Percentiles rank a stretch among this genome's conserved stretches.
Conservation (phyloP, 2,888 invertebrate species). For the Stenodera caucasica region DNA sequence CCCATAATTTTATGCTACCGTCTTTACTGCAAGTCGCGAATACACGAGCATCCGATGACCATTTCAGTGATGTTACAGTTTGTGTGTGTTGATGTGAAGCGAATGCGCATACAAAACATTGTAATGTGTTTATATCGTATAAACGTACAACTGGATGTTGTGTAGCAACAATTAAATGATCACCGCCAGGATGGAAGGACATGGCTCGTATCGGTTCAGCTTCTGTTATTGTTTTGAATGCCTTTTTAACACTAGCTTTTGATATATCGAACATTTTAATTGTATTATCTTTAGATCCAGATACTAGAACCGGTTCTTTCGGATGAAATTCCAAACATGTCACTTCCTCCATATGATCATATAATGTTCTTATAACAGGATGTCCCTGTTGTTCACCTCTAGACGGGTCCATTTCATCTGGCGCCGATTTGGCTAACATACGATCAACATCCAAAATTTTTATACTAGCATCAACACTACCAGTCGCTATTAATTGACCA, state of each 20-base stretch:
- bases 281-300: conserved; percentile 92
- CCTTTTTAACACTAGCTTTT: conserved; percentile 97
- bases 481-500: conserved; percentile 95
- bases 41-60: conserved; percentile 70
- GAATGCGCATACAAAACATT: conserved; percentile 92
- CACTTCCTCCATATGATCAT: conserved; percentile 97
- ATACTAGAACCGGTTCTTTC: conserved; percentile 88
- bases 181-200: conserved; percentile 94
- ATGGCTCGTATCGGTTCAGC: conserved; percentile 88
- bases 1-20: conserved; percentile 95
- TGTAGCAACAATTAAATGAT: conserved; percentile 91
- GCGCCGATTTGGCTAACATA: conserved; percentile 97
- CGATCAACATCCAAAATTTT: conserved; percentile 99
- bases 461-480: conserved; percentile 97
- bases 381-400: conserved; percentile 91
- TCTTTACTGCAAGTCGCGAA: conserved; percentile 90
- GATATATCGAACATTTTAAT: conserved; percentile 98
- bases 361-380: conserved; percentile 96
- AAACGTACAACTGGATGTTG: conserved; percentile 87
- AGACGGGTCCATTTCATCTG: conserved; percentile 80
- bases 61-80: conserved; percentile 75
- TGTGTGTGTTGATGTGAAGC: conserved; percentile 82
- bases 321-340: conserved; percentile 97
- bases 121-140: conserved; percentile 93
- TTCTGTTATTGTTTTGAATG: conserved; percentile 94